Percentiles rank a stretch among this genome's conserved stretches.
Evolutionary conservation across 1,140 invertebrate species (phyloP).

Genomic region (Coptotermes formosanus): DNA sequence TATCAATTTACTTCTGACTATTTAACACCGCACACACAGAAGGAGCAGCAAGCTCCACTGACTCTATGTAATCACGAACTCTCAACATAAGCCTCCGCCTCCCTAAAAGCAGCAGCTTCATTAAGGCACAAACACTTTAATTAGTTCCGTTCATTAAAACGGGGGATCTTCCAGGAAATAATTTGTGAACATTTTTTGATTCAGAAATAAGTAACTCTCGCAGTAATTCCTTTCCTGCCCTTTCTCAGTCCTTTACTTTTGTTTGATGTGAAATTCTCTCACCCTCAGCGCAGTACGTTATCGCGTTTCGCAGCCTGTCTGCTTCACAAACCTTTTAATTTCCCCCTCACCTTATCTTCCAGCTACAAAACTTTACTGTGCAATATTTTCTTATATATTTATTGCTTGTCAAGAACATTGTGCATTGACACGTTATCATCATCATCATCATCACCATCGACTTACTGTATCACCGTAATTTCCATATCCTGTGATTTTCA

Average conservation of each 20-base stretch:
- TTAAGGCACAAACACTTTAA: no score
- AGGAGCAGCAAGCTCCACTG: background rate
- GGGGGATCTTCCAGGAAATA: background rate
- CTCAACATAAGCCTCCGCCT: background rate
- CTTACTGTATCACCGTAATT: background rate
- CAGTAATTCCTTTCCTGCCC: background rate
- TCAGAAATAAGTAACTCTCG: background rate
- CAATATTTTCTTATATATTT: background rate
- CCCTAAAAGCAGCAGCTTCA: background rate
- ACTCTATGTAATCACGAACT: background rate
- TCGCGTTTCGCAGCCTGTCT: no score
- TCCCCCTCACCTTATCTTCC: background rate
- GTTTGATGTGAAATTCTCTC: background rate
- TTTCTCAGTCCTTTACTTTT: background rate
- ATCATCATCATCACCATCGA: background rate
- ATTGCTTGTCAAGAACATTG: background rate
- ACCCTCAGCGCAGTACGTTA: background rate
- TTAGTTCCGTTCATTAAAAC: background rate
- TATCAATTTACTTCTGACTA: no score
- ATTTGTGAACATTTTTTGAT: background rate
- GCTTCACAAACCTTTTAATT: background rate
- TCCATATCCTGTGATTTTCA: background rate
- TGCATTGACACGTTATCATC: no score
- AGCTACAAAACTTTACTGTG: background rate
- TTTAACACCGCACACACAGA: background rate